phyloP scores from a whole-genome alignment of 1,140 invertebrate species.

The Monochamus saltuarius region DNA sequence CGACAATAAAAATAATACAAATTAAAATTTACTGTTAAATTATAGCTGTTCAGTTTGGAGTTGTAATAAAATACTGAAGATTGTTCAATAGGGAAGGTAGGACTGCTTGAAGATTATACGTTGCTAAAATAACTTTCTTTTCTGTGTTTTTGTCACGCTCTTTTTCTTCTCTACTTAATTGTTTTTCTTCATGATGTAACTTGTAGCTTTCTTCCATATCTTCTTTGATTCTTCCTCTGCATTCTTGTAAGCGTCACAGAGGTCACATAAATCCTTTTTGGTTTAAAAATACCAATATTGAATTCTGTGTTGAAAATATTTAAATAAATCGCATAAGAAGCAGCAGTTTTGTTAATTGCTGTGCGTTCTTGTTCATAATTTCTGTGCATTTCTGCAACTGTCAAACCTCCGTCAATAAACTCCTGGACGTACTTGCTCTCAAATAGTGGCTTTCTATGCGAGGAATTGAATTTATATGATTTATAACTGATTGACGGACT shows the following conservation, averaged over 20 bases:
- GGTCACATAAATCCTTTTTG: slow-evolving; percentile 38
- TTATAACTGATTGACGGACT: slow-evolving; percentile 37
- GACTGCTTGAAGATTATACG: slow-evolving; percentile 44
- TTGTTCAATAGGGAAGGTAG: slow-evolving; percentile 27
- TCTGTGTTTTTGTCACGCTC: slow-evolving; percentile 31
- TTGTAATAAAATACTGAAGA: slow-evolving; percentile 48
- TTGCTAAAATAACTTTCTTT: slow-evolving; percentile 30
- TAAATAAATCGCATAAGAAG: slow-evolving; percentile 7
- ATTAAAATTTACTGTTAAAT: slow-evolving; percentile 46
- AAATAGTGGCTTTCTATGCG: slow-evolving; percentile 36
- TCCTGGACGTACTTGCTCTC: slow-evolving; percentile 31
- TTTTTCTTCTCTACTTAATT: slow-evolving; percentile 36
- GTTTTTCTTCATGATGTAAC: slow-evolving; percentile 38
- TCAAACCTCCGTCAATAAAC: slow-evolving; percentile 40
- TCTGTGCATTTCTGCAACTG: slow-evolving; percentile 35
- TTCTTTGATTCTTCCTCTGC: slow-evolving; percentile 27
- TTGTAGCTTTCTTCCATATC: slow-evolving; percentile 26
- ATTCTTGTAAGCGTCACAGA: slow-evolving; percentile 36
- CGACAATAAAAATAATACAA: too few species aligned
- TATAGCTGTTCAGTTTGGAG: slow-evolving; percentile 50
- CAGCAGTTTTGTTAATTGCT: background rate
- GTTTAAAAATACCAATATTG: slow-evolving; percentile 19
- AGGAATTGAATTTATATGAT: slow-evolving; percentile 40
- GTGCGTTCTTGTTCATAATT: slow-evolving; percentile 29
- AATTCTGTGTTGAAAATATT: slow-evolving; percentile 25